These are phyloP conservation scores for Sarcophaga peregrina DNA, from an alignment of 1,140 invertebrate species.

Conservation along the genomic window DNA sequence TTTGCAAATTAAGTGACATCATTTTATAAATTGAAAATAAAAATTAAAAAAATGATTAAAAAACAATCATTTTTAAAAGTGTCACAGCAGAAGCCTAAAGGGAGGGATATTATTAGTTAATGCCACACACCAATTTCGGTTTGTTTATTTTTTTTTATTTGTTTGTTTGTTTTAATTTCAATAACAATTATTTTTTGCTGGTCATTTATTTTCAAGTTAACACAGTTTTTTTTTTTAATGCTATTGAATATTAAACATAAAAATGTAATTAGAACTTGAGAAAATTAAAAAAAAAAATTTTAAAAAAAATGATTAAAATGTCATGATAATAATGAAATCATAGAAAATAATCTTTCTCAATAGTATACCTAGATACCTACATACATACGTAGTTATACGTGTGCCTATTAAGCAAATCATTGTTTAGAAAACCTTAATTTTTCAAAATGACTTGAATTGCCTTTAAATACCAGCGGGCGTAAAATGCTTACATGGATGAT, in stretches of 20 bases:
- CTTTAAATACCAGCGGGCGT: no score
- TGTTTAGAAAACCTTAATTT: no score
- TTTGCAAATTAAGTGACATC: constrained; percentile 20
- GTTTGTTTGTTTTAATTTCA: neutral
- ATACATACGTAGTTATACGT: no score
- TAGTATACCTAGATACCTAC: neutral
- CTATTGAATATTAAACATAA: neutral
- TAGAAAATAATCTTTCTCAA: neutral
- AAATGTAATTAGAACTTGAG: constrained; percentile 17
- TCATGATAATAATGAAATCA: neutral
- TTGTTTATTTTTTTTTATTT: neutral
- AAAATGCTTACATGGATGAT: no score
- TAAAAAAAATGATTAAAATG: no score
- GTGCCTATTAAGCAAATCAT: neutral
- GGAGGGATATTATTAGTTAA: neutral
- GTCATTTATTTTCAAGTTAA: neutral
- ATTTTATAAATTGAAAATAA: neutral
- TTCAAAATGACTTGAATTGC: no score
- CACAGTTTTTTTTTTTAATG: neutral
- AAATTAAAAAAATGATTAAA: neutral
- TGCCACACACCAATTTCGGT: no score
- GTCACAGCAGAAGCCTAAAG: neutral
- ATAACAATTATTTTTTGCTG: neutral
- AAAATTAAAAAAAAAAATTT: neutral
- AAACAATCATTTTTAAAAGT: neutral